Evolutionary conservation across 2,113 vertebrate genomes (phyloP).

Genomic region (Cisticola juncidis): DNA sequence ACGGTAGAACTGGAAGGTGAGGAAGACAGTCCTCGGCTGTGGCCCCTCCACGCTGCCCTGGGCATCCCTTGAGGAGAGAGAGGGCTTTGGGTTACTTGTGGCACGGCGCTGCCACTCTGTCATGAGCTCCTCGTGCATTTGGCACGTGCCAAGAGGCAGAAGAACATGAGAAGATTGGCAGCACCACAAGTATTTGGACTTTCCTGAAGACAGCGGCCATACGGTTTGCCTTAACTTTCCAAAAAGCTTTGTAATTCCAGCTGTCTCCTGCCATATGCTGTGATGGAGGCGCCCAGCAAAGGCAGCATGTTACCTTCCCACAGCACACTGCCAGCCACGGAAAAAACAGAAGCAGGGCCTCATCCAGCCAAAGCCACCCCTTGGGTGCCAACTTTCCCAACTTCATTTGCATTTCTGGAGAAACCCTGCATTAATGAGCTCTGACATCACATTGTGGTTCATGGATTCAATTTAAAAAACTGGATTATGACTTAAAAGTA

Average conservation of each 20-base stretch:
- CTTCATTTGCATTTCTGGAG: not conserved
- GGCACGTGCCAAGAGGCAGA: not conserved
- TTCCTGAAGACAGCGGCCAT: constrained; percentile 7
- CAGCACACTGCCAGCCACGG: not conserved
- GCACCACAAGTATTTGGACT: constrained; percentile 16
- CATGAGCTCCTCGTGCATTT: rapidly evolving
- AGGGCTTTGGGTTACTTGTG: not conserved
- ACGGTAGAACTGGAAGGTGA: constrained; percentile 97
- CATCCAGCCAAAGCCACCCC: not conserved
- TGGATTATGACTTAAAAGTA: not conserved
- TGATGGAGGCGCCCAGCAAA: not conserved
- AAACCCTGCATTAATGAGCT: not conserved
- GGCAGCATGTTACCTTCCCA: not conserved
- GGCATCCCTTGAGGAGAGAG: constrained; percentile 68
- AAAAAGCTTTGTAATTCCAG: constrained; percentile 42
- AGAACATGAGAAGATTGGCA: not conserved
- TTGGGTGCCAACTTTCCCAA: not conserved
- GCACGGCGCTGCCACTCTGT: rapidly evolving
- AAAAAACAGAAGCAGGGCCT: not conserved
- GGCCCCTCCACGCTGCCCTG: not conserved
- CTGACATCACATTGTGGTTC: not conserved
- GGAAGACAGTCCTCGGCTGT: constrained; percentile 82
- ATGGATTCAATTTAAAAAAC: not conserved
- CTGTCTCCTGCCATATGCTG: constrained; percentile 46
- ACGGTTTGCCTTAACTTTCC: constrained; percentile 33